Evolutionary conservation across 2,888 invertebrate genomes (phyloP).

Genomic region (Drosophila paramelanica): DNA sequence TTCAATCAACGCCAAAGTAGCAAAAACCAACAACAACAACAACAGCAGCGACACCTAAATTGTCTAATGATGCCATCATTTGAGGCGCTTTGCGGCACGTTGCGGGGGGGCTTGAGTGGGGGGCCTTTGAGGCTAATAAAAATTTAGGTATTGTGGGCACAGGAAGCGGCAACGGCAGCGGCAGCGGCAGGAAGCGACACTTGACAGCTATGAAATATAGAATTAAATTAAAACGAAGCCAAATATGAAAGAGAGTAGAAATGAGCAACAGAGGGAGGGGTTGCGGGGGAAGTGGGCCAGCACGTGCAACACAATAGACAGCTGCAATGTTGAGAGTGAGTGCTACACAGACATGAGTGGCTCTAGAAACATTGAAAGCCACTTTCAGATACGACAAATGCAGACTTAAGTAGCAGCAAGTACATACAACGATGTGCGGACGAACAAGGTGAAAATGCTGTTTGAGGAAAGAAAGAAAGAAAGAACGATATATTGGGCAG

Average conservation of each 20-base stretch:
- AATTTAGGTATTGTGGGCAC: constrained; percentile 65
- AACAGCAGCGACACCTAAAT: constrained; percentile 65
- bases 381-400: constrained; percentile 30
- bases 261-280: background rate
- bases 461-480: no score
- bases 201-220: constrained; percentile 72
- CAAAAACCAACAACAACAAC: constrained; percentile 18
- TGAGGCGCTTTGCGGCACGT: constrained; percentile 29
- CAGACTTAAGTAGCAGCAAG: constrained; percentile 18
- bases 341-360: constrained; percentile 15
- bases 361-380: constrained; percentile 37
- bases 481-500: constrained; percentile 27
- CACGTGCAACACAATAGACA: constrained; percentile 43
- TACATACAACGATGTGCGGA: background rate
- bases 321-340: constrained; percentile 18
- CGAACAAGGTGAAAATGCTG: no score
- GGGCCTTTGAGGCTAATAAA: constrained; percentile 60
- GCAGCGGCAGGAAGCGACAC: constrained; percentile 70
- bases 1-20: constrained; percentile 69
- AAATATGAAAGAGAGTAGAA: constrained; percentile 25
- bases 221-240: constrained; percentile 46
- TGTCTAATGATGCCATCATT: constrained; percentile 80
- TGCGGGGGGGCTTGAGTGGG: background rate
- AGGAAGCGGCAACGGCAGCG: constrained; percentile 34
- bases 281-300: background rate